Base-by-base conservation (phyloP, 2,797 vertebrate genomes). In the Gallinago nigripennis region DNA sequence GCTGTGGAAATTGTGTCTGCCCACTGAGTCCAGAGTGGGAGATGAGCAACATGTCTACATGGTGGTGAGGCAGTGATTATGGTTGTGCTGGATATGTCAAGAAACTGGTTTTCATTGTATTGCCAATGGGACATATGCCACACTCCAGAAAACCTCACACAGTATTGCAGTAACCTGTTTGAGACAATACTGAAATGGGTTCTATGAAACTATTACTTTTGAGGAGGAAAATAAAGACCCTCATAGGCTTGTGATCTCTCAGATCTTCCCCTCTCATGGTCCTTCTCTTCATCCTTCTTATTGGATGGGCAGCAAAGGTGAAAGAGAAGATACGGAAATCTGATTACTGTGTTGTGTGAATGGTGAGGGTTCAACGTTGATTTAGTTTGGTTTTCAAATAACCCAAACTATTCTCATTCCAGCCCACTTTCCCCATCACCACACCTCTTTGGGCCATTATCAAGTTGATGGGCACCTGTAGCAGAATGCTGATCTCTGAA, bases 41-140 rank as follows among this genome's bases (percentile, higher is more conserved):
- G 15, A n/a, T 7, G 18, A 86, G 37, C 31, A 61, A 19, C 0
- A 17, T 4, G 3, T 19, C 0, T 0, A 11, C 3, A 1, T 4
- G 12, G 24, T 33, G 54, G 15, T 81, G 64, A 43, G 31, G 15
- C 33, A 41, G 17, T 61, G 50, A 53, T 57, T 84, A 33, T 69
- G 46, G 19, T 23, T 71, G 19, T 27, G 37, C 11, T 64, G 33
- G 8, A 5, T 48, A 10, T 0, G 0, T 12, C 20, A 57, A 21
- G 14, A 90, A 77, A 16, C 6, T 43, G 35, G 4, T 33, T 33
- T 45, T 53, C 25, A 21, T 1, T 82, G 7, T 54, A 9, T 35
- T 54, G 4, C 11, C 28, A 20, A 18, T 11, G 28, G 30, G 69
- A 39, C 12, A 30, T 5, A 16, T 2, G 12, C 9, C 56, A 51